phyloP scores from a whole-genome alignment of 2,113 vertebrate species.

The Vidua chalybeata region DNA sequence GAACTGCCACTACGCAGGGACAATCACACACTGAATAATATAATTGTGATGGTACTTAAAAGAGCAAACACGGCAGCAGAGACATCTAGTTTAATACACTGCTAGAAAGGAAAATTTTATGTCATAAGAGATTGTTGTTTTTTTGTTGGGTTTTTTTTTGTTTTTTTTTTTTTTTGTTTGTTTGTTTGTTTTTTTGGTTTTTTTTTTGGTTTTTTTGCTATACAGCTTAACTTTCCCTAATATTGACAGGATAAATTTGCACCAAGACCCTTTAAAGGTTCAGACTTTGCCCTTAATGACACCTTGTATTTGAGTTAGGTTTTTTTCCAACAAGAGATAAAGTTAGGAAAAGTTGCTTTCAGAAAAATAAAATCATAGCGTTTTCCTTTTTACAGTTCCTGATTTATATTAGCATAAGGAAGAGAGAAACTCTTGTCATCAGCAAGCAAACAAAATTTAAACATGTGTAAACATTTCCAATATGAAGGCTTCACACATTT shows the following conservation, averaged over 20 bases:
- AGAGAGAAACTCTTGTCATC: neutral
- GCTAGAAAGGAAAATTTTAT: neutral
- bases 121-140: neutral
- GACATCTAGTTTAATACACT: neutral
- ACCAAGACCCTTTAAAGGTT: neutral
- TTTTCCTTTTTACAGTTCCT: neutral
- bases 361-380: neutral
- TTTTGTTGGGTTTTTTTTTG: no score
- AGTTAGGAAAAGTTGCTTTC: neutral
- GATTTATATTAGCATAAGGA: neutral
- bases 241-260: neutral
- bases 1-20: neutral
- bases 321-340: neutral
- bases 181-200: neutral
- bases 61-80: neutral
- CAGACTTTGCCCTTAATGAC: neutral
- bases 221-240: neutral
- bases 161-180: neutral
- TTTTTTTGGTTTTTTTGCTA: neutral
- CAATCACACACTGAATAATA: neutral
- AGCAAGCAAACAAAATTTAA: neutral
- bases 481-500: neutral
- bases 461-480: fast-evolving
- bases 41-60: neutral
- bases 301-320: neutral